Conservation (phyloP, 2,113 vertebrate genomes). For the Anguilla rostrata region DNA sequence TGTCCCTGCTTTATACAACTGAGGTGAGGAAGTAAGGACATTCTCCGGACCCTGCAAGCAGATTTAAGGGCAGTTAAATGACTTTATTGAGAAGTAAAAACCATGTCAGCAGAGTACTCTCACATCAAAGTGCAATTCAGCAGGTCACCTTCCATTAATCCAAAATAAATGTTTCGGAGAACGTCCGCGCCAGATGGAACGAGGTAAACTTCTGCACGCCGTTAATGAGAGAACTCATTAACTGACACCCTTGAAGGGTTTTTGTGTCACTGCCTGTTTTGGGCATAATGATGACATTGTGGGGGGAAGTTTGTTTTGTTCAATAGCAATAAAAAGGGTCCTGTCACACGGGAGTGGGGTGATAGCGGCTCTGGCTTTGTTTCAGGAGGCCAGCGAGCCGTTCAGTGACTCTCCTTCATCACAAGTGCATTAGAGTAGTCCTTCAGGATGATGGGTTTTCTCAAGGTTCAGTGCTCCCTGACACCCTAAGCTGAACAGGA, state of each 20-base stretch:
- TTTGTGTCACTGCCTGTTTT: background rate
- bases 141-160: slow-evolving; percentile 9
- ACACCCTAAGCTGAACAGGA: background rate
- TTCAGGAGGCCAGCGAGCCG: background rate
- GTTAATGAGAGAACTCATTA: background rate
- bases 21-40: background rate
- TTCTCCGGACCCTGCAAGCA: background rate
- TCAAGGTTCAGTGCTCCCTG: background rate
- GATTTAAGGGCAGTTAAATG: background rate
- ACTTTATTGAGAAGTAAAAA: background rate
- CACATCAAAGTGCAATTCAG: background rate
- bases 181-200: background rate
- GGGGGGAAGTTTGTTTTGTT: slow-evolving; percentile 1
- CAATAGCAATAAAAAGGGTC: background rate
- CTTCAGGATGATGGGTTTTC: background rate
- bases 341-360: background rate
- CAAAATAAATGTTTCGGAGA: slow-evolving; percentile 5
- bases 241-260: background rate
- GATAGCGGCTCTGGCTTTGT: background rate
- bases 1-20: background rate
- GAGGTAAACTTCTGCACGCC: background rate
- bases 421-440: background rate
- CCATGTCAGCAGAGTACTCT: background rate
- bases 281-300: background rate
- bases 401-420: background rate